A percentile compares a stretch with the other conserved stretches of the same genome.
These are phyloP conservation scores for Trichonephila inaurata DNA, from an alignment of 1,140 invertebrate species.

Conservation along the genomic window DNA sequence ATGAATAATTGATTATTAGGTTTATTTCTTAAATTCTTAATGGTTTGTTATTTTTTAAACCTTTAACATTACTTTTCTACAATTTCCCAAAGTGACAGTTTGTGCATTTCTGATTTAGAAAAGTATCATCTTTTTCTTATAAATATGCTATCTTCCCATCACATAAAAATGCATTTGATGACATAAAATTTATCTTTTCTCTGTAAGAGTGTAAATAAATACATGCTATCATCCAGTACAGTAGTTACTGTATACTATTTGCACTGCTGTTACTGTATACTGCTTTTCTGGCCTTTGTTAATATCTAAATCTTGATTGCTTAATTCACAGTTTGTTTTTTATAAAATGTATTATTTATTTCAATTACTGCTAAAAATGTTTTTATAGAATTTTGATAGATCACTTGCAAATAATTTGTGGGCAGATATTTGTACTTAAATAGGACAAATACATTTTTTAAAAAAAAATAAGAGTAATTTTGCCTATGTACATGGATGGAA, in stretches of 20 bases:
- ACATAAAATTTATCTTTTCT: slow-evolving; percentile 10
- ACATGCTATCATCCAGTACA: slow-evolving; percentile 1
- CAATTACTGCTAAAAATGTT: neutral
- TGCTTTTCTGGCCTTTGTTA: neutral
- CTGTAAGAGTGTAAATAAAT: slow-evolving; percentile 30
- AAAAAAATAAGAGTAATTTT: neutral
- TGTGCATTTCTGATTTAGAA: slow-evolving; percentile 11
- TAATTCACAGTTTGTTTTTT: neutral
- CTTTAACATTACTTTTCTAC: neutral
- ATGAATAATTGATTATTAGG: no score
- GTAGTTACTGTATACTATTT: neutral
- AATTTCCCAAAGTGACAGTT: neutral
- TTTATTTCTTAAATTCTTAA: no score
- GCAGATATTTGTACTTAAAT: neutral
- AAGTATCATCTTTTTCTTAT: slow-evolving; percentile 3
- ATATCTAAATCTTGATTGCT: neutral
- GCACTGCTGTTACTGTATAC: neutral
- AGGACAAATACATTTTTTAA: neutral
- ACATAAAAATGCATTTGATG: neutral
- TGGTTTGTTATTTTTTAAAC: neutral
- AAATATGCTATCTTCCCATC: neutral
- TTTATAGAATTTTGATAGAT: neutral
- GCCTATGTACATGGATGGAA: neutral
- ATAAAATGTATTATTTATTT: neutral
- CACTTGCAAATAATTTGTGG: neutral